Evolutionary conservation across 2,113 vertebrate genomes (phyloP).

Genomic region (Eulacestoma nigropectus): DNA sequence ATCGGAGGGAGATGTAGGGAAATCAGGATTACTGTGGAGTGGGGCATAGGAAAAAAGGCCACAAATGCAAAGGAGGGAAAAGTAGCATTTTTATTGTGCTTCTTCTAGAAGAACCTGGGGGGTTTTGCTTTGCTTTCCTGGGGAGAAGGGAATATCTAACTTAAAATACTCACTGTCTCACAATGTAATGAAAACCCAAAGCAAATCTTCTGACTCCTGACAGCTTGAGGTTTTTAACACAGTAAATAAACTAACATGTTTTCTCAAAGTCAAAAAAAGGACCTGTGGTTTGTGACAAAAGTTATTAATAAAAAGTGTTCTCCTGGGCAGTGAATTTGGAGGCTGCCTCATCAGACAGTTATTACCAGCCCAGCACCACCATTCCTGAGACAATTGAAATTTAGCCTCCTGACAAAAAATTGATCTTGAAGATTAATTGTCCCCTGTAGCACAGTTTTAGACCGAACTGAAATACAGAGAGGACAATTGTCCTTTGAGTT

Average conservation of each 20-base stretch:
- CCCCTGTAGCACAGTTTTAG: constrained; percentile 20
- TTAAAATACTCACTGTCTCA: background rate
- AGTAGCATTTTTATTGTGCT: background rate
- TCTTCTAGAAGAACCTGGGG: background rate
- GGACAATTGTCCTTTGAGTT: constrained; percentile 12
- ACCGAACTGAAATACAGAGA: background rate
- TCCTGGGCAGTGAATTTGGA: background rate
- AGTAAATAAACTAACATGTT: background rate
- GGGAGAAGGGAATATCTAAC: background rate
- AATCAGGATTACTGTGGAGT: background rate
- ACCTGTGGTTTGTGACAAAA: background rate
- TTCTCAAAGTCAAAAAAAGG: constrained; percentile 15
- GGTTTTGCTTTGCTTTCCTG: background rate
- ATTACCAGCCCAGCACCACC: background rate
- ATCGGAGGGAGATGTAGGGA: accelerated
- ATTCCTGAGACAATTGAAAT: constrained; percentile 39
- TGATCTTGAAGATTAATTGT: constrained; percentile 56
- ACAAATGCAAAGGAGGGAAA: background rate
- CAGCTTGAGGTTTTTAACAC: background rate
- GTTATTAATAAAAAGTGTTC: background rate
- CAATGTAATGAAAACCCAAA: background rate
- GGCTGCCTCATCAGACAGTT: background rate
- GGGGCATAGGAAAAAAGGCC: background rate
- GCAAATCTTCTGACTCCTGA: background rate
- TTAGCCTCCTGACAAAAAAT: constrained; percentile 41